Evolutionary conservation across 2,113 vertebrate genomes (phyloP).

Genomic region (Oncorhynchus kisutch): DNA sequence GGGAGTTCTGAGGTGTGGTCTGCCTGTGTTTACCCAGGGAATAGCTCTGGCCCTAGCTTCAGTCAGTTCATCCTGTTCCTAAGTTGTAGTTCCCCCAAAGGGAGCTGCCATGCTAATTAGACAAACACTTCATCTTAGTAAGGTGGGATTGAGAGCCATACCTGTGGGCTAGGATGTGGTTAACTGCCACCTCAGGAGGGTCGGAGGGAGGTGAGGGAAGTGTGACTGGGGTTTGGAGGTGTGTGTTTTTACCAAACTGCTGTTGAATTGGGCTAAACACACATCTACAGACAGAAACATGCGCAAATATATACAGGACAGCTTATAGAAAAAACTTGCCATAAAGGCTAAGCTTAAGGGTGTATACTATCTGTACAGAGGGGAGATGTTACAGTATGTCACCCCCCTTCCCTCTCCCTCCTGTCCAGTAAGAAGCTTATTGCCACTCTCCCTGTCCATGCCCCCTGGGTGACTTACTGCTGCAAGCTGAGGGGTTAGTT

Average conservation of each 20-base stretch:
- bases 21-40: constrained; percentile 11
- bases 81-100: constrained; percentile 49
- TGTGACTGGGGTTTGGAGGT: not conserved
- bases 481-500: constrained; percentile 5
- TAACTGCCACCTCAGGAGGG: constrained; percentile 32
- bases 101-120: constrained; percentile 50
- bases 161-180: constrained; percentile 62
- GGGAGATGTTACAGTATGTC: constrained; percentile 7
- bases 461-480: constrained; percentile 33
- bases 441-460: constrained; percentile 32
- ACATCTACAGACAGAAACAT: not conserved
- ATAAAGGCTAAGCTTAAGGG: not conserved
- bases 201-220: constrained; percentile 2
- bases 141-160: constrained; percentile 54
- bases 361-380: not conserved
- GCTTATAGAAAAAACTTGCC: not conserved
- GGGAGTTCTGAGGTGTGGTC: constrained; percentile 46
- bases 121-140: constrained; percentile 65
- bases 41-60: constrained; percentile 41
- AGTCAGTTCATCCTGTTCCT: constrained; percentile 27
- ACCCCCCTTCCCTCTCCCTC: constrained; percentile 20
- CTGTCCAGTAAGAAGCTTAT: constrained; percentile 7
- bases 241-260: not conserved
- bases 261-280: not conserved
- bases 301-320: not conserved